Percentiles rank a stretch among this genome's conserved stretches.
phyloP scores from a whole-genome alignment of 2,888 invertebrate species.

The Pyrrhia umbra region DNA sequence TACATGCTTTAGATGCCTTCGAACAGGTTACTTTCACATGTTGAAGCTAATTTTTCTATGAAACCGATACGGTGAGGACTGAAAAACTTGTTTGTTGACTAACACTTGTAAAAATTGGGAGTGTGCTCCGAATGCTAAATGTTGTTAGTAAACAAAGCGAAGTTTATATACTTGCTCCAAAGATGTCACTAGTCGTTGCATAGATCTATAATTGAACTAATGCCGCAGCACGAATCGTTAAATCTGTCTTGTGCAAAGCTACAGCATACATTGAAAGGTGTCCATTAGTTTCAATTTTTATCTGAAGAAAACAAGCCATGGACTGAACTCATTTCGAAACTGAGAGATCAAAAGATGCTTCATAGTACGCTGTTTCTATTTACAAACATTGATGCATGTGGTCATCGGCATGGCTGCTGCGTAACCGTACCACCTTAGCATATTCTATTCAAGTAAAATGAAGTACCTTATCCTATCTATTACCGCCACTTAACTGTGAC shows the following conservation, averaged over 20 bases:
- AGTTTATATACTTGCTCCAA: constrained; percentile 69
- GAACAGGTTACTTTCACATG: constrained; percentile 79
- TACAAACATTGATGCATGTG: constrained; percentile 90
- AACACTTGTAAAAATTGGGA: constrained; percentile 52
- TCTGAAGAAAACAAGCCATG: constrained; percentile 70
- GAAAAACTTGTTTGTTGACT: constrained; percentile 61
- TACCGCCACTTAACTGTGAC: constrained; percentile 62
- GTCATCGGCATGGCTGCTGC: constrained; percentile 89
- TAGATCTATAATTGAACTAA: constrained; percentile 61
- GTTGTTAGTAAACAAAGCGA: constrained; percentile 85
- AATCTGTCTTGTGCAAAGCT: constrained; percentile 52
- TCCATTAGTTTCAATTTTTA: constrained; percentile 59
- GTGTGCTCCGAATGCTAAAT: constrained; percentile 49
- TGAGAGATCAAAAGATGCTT: constrained; percentile 75
- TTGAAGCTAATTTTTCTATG: constrained; percentile 80
- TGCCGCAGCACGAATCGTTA: constrained; percentile 46
- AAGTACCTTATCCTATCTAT: constrained; percentile 65
- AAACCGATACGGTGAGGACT: constrained; percentile 67
- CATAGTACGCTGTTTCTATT: constrained; percentile 85
- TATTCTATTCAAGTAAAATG: constrained; percentile 81
- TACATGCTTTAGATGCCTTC: constrained; percentile 79
- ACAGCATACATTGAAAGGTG: constrained; percentile 68
- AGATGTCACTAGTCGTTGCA: constrained; percentile 77
- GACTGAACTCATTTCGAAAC: constrained; percentile 69
- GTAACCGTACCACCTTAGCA: constrained; percentile 87